Evolutionary conservation across 1,140 invertebrate genomes (phyloP).

Genomic region (Drosophila mauritiana): DNA sequence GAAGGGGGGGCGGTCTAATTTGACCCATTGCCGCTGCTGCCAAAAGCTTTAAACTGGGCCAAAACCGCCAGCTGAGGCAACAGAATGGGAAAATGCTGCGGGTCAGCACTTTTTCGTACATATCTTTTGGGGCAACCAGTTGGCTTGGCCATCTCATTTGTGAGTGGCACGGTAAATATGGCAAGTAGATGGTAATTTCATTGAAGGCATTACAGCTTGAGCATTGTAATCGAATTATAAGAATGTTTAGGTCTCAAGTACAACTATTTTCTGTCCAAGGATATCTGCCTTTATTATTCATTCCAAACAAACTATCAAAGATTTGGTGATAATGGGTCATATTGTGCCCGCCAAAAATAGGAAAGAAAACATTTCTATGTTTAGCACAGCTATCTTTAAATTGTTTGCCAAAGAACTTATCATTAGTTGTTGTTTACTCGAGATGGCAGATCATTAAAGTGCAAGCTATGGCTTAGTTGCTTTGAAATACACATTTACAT

Average conservation of each 20-base stretch:
- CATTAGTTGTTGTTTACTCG: not conserved
- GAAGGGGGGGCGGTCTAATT: not conserved
- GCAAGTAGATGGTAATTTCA: not conserved
- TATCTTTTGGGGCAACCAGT: not conserved
- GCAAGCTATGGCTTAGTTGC: not conserved
- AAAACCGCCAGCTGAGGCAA: constrained; percentile 9
- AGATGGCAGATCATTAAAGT: not conserved
- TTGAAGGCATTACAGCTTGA: not conserved
- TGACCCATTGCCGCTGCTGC: constrained; percentile 12
- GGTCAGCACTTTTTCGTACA: constrained; percentile 8
- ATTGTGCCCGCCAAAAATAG: not conserved
- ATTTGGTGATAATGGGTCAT: not conserved
- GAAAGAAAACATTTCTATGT: not conserved
- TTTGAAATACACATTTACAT: no score
- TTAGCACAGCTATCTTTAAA: constrained; percentile 5
- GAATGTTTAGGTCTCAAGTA: no score
- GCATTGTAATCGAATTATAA: not conserved
- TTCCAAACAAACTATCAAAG: constrained; percentile 1
- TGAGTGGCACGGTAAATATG: not conserved
- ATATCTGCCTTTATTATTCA: not conserved
- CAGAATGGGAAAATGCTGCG: constrained; percentile 8
- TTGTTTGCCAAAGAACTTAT: constrained; percentile 10
- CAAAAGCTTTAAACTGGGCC: constrained; percentile 17
- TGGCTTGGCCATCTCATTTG: not conserved
- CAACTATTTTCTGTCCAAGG: not conserved